phyloP scores from a whole-genome alignment of 2,113 vertebrate species.

The Oryzias melastigma region DNA sequence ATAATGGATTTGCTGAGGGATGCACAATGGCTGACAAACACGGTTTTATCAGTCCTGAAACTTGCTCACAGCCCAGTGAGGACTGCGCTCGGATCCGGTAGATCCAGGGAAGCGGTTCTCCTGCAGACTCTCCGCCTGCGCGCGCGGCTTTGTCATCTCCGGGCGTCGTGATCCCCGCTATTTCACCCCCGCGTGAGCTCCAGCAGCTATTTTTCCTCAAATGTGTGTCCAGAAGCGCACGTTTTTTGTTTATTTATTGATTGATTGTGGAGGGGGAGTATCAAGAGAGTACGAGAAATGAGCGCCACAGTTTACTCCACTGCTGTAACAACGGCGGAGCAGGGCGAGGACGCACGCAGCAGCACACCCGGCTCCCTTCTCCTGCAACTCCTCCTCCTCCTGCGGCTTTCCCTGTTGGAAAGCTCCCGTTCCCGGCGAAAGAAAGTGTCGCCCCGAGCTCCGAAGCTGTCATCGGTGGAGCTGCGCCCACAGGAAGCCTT shows the following conservation, averaged over 20 bases:
- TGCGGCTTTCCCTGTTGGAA: constrained; percentile 23
- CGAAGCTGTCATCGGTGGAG: constrained; percentile 53
- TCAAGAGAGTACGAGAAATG: constrained; percentile 25
- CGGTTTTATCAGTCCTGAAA: constrained; percentile 44
- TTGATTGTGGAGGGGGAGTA: neutral
- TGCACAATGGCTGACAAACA: constrained; percentile 77
- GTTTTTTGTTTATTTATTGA: too few species aligned
- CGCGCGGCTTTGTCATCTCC: constrained; percentile 59
- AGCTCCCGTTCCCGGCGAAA: constrained; percentile 25
- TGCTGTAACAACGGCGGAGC: constrained; percentile 52
- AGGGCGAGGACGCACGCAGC: constrained; percentile 62
- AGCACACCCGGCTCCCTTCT: constrained; percentile 35
- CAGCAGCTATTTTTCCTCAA: constrained; percentile 16
- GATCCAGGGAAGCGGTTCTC: neutral
- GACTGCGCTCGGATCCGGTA: neutral
- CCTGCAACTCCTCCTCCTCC: constrained; percentile 13
- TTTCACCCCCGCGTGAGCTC: constrained; percentile 32
- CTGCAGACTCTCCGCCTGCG: constrained; percentile 20
- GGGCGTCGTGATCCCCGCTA: constrained; percentile 50
- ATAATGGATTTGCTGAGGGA: constrained; percentile 80
- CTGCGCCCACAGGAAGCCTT: constrained; percentile 30
- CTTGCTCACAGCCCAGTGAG: constrained; percentile 15
- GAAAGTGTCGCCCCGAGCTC: constrained; percentile 33
- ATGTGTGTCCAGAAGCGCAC: too few species aligned
- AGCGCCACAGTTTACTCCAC: constrained; percentile 67